Evolutionary conservation across 2,888 invertebrate species (phyloP).

Genomic region (Heliconius sara): DNA sequence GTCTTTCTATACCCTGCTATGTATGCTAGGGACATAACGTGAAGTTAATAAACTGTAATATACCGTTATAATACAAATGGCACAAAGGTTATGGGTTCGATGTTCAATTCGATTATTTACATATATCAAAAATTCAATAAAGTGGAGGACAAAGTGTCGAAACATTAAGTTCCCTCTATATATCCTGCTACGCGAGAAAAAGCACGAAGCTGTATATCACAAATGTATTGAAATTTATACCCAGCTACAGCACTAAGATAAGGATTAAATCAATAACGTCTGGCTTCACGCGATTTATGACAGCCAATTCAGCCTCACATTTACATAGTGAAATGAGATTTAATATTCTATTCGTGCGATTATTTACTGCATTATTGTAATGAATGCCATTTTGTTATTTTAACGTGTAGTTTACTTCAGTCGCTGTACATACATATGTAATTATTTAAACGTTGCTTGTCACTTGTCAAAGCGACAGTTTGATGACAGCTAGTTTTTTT

Average conservation of each 20-base stretch:
- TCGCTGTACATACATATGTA: not conserved
- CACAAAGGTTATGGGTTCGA: not conserved
- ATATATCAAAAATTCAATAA: not conserved
- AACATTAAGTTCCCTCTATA: not conserved
- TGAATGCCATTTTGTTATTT: not conserved
- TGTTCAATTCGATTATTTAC: no score
- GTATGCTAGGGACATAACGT: not conserved
- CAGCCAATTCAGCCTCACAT: conserved; percentile 25
- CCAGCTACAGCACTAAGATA: conserved; percentile 36
- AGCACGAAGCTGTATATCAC: conserved; percentile 14
- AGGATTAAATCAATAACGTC: conserved; percentile 39
- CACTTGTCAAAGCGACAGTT: conserved; percentile 12
- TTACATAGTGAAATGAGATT: conserved; percentile 23
- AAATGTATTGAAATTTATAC: conserved; percentile 40
- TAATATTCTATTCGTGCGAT: conserved; percentile 13
- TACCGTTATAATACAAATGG: not conserved
- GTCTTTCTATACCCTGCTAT: no score
- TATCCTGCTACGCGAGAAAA: not conserved
- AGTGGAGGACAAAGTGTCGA: not conserved
- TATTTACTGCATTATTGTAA: not conserved
- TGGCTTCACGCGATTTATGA: conserved; percentile 35
- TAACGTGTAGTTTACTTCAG: conserved; percentile 8
- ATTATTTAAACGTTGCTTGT: not conserved
- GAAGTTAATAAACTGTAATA: not conserved
- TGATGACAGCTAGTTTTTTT: not conserved